Base-by-base conservation (phyloP, 2,113 vertebrate species). In the Pelodiscus sinensis region DNA sequence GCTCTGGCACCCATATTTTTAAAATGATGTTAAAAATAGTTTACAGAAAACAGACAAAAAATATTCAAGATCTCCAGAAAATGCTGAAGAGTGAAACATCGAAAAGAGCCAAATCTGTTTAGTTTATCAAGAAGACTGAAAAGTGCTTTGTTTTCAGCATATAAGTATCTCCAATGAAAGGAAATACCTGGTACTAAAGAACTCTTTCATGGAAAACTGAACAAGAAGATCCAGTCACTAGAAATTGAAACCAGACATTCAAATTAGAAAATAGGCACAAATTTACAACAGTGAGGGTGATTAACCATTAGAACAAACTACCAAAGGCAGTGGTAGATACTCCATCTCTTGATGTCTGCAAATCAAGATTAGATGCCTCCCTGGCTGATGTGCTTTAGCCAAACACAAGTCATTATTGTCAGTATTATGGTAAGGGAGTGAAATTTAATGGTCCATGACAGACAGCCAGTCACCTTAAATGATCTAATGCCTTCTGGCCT, bases 401-500 rank as follows among this genome's bases (percentile, higher is more conserved):
- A 0, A 75, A 79, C 54, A 16, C 0, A 78, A 90, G 0, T 11
- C 54, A 54, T 4, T 58, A 57, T 31, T 22, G 24, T 73, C 13
- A 82, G 56, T 22, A 1, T 0, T 44, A 29, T 65, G 16, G 35
- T 10, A 86, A 88, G 57, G 3, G 4, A 75, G 29, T 11, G 6
- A 95, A 62, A 84, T 44, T 35, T 21, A 27, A 25, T 27, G 62
- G 89, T 19, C 19, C 38, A n/a, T 55, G 55, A 82, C 8, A 50
- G 4, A 85, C 10, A 35, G n/a, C 38, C 29, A n/a, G 18, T 38
- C 51, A 77, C 87, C 21, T 1, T 2, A 10, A 85, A 75, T 1
- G 1, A 51, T n/a, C 54, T 31, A 38, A 8, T 19, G 9, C 82
- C 56, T 79, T 86, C 56, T 82, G 27, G 79, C 82, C 50, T 44